Conservation (phyloP, 2,888 invertebrate species). For the Nemoura dubitans region DNA sequence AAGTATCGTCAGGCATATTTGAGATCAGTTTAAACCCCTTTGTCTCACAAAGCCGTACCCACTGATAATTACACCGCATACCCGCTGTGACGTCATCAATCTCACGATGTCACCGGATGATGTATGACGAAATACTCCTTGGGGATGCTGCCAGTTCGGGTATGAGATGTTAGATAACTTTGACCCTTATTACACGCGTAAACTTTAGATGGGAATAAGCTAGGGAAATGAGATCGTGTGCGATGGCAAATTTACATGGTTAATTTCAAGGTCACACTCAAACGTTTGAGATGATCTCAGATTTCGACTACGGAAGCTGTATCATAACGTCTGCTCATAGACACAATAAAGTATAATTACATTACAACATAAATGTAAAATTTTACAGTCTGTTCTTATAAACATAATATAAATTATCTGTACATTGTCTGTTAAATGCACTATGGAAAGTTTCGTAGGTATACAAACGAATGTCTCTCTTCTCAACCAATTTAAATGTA, state of each 20-base stretch:
- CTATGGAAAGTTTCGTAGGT: too few species aligned
- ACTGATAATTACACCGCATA: conserved; percentile 2
- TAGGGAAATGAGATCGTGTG: background rate
- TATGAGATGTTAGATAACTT: background rate
- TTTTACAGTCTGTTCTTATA: too few species aligned
- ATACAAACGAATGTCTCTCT: too few species aligned
- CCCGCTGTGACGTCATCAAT: conserved; percentile 34
- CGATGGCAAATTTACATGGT: background rate
- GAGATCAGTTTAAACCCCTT: background rate
- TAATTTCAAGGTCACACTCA: background rate
- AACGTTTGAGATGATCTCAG: too few species aligned
- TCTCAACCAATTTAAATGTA: too few species aligned
- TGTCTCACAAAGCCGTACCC: background rate
- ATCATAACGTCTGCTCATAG: too few species aligned
- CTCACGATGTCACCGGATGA: conserved; percentile 24
- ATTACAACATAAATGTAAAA: too few species aligned
- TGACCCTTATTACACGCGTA: background rate
- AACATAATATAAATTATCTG: too few species aligned
- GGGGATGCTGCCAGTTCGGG: background rate
- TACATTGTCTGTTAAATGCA: too few species aligned
- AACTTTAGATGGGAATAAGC: background rate
- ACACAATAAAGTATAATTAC: too few species aligned
- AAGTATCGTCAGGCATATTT: background rate
- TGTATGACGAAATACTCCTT: conserved; percentile 33
- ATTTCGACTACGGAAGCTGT: too few species aligned